Evolutionary conservation across 2,113 vertebrate species (phyloP).

Genomic region (Progne subis): DNA sequence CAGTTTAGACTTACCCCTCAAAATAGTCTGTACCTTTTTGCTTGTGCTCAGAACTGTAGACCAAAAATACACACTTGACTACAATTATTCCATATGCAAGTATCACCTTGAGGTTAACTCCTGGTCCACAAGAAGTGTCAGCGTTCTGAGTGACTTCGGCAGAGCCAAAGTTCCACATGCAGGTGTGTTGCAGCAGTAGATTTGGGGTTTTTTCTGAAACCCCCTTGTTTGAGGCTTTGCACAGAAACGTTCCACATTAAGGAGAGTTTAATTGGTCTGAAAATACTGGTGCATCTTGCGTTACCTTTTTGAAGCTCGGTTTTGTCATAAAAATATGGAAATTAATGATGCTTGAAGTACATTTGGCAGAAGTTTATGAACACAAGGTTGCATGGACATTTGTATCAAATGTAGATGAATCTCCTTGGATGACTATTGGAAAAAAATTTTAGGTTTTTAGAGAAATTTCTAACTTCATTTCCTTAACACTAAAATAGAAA

Average conservation of each 20-base stretch:
- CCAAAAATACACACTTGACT: not conserved
- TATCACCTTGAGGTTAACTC: not conserved
- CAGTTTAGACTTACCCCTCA: not conserved
- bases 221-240: not conserved
- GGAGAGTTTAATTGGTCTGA: not conserved
- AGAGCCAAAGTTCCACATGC: not conserved
- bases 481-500: not conserved
- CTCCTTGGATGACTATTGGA: not conserved
- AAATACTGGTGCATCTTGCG: not conserved
- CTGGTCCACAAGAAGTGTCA: not conserved
- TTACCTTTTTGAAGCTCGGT: not conserved
- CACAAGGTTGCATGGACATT: not conserved
- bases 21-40: not conserved
- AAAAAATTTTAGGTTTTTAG: not conserved
- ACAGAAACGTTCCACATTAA: not conserved
- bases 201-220: not conserved
- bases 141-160: not conserved
- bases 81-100: not conserved
- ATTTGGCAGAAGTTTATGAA: not conserved
- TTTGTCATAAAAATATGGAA: not conserved
- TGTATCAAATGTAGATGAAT: not conserved
- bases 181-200: not conserved
- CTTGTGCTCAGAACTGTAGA: not conserved
- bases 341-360: not conserved
- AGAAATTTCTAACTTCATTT: not conserved